Conservation (phyloP, 2,888 invertebrate genomes). For the Rotaria magnacalcarata region DNA sequence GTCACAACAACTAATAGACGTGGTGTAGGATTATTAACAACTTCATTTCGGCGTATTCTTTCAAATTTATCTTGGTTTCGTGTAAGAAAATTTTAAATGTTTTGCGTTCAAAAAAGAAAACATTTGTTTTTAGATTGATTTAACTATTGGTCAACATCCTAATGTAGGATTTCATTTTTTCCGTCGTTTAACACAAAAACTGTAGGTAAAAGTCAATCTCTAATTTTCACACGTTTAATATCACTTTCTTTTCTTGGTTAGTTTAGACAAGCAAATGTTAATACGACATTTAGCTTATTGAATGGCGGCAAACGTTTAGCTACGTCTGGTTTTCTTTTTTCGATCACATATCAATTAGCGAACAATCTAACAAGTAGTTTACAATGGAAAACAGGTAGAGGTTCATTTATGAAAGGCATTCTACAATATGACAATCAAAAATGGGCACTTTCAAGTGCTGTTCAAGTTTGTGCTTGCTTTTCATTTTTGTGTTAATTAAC, state of each 20-base stretch:
- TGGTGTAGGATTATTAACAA: conserved; percentile 70
- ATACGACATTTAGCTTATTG: not conserved
- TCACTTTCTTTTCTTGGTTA: not conserved
- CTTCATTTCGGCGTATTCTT: conserved; percentile 72
- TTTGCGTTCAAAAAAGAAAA: not conserved
- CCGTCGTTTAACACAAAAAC: conserved; percentile 20
- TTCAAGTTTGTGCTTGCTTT: not conserved
- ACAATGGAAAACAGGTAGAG: conserved; percentile 22
- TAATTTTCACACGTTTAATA: not conserved
- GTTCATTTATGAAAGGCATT: not conserved
- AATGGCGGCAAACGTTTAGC: not conserved
- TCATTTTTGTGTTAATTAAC: not conserved
- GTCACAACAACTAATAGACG: conserved; percentile 73
- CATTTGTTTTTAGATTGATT: not conserved
- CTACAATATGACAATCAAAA: not conserved
- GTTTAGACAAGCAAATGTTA: not conserved
- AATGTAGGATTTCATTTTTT: not conserved
- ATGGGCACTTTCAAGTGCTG: not conserved
- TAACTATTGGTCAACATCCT: not conserved
- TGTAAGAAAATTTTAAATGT: conserved; percentile 56
- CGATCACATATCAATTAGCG: not conserved
- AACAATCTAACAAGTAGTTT: not conserved
- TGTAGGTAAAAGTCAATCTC: not conserved
- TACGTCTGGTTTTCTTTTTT: conserved; percentile 12
- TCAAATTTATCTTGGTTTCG: conserved; percentile 83